Base-by-base conservation (phyloP, 1,140 invertebrate species). In the Platyura marginata region DNA sequence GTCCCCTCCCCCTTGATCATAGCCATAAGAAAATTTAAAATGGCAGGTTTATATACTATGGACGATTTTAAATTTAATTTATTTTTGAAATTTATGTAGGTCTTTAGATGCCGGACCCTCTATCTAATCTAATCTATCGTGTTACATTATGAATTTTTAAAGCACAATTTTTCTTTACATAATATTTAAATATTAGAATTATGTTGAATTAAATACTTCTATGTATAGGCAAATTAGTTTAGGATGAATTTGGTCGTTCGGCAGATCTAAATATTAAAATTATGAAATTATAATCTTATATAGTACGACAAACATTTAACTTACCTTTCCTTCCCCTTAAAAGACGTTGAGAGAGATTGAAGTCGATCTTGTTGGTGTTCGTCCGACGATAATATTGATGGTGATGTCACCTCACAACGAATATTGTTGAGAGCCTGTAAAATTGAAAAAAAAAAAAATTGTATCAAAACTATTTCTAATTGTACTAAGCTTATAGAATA, bases 161-260 rank as follows among this genome's bases (percentile, higher is more conserved):
- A n/a, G n/a, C n/a, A n/a, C n/a, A n/a, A n/a, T n/a, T n/a, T n/a
- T n/a, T n/a, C n/a, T n/a, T n/a, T n/a, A n/a, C n/a, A n/a, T n/a
- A n/a, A n/a, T n/a, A n/a, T n/a, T n/a, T n/a, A n/a, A n/a, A n/a
- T n/a, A n/a, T n/a, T n/a, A n/a, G n/a, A n/a, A n/a, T n/a, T n/a
- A n/a, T n/a, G n/a, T n/a, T n/a, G n/a, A n/a, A n/a, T n/a, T n/a
- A n/a, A n/a, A n/a, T n/a, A n/a, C n/a, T n/a, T n/a, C n/a, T n/a
- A n/a, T n/a, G n/a, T n/a, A n/a, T n/a, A n/a, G n/a, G n/a, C n/a
- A n/a, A n/a, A 9, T 39, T 9, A 19, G 15, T 21, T 42, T 35
- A 42, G 10, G 41, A 42, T 21, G 41, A 42, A 42, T 42, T 42
- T 33, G 41, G 41, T 35, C 41, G 20, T 35, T 42, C 41, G 15